Evolutionary conservation across 2,888 invertebrate genomes (phyloP), one percentile per base, ranked within the genome.

Genomic region (Morpho achilles): DNA sequence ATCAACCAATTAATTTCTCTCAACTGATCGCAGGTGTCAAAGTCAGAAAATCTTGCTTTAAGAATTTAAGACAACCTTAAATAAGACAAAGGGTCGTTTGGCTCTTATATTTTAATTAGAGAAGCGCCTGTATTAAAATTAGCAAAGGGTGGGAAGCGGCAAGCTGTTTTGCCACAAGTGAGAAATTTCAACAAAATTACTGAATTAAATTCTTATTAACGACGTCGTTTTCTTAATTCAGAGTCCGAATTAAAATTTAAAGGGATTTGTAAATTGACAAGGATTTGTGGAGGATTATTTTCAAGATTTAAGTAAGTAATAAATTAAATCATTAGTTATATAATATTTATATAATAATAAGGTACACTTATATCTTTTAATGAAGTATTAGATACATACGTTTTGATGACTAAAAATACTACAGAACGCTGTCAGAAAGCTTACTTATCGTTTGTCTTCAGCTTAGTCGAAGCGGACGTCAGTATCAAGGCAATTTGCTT

Each of bases 51-150:
- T 56, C 56, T 51, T 53, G 39, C 43, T 59, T 51, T 50, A 59
- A 54, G 59, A 56, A 56, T 59, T 58, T 51, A 62, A 54, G 53
- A 45, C 49, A 43, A 42, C 47, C 42, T 51, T 53, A 48, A 55
- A 52, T 53, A 48, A 44, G 50, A 71, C 69, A 71, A 73, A 72
- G 70, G 67, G 67, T 67, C 67, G 65, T 73, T 74, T 75, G 70
- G 74, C 72, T 76, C 74, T 71, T 71, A 75, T 73, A 72, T 77
- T 80, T 79, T 80, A 80, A 80, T 80, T 78, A 77, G 70, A 65
- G 70, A 65, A 67, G 71, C 66, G 72, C 69, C 71, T 65, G 67
- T 74, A 74, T 76, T 75, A 74, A 74, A 75, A 75, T 78, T 71
- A 71, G 56, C 60, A 67, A 63, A 70, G 69, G 66, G 67, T 68